Evolutionary conservation across 1,140 invertebrate species (phyloP).

Genomic region (Melanaphis sacchari): DNA sequence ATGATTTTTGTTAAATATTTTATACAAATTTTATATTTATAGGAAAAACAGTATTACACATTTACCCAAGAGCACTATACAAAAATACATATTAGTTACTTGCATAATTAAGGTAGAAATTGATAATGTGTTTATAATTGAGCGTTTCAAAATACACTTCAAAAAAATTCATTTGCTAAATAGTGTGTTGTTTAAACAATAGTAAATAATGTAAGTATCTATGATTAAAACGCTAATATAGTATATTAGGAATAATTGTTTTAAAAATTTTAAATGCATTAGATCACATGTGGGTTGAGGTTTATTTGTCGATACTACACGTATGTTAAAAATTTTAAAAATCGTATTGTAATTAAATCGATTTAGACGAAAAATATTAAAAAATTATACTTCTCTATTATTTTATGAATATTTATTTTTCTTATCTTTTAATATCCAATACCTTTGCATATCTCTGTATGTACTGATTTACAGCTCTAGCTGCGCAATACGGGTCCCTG

Average conservation of each 20-base stretch:
- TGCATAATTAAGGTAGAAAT: background rate
- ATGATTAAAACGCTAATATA: background rate
- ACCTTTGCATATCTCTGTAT: conserved; percentile 80
- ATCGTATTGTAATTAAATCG: too few species aligned
- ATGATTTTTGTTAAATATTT: background rate
- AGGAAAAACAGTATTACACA: background rate
- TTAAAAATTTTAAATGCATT: background rate
- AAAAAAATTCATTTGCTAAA: background rate
- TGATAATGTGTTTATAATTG: background rate
- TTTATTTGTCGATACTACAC: background rate
- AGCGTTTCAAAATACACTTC: background rate
- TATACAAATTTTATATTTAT: background rate
- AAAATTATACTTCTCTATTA: background rate
- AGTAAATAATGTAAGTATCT: background rate
- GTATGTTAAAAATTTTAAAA: background rate
- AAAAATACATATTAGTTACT: background rate
- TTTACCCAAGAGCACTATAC: too few species aligned
- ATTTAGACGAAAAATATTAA: background rate
- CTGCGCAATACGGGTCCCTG: conserved; percentile 77
- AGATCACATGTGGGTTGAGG: background rate
- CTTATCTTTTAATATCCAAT: conserved; percentile 56
- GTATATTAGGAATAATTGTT: background rate
- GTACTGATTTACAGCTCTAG: conserved; percentile 76
- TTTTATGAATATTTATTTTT: background rate
- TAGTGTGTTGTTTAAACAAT: background rate